phyloP scores from a whole-genome alignment of 2,888 invertebrate genomes.

The Mimumesa dahlbomi region DNA sequence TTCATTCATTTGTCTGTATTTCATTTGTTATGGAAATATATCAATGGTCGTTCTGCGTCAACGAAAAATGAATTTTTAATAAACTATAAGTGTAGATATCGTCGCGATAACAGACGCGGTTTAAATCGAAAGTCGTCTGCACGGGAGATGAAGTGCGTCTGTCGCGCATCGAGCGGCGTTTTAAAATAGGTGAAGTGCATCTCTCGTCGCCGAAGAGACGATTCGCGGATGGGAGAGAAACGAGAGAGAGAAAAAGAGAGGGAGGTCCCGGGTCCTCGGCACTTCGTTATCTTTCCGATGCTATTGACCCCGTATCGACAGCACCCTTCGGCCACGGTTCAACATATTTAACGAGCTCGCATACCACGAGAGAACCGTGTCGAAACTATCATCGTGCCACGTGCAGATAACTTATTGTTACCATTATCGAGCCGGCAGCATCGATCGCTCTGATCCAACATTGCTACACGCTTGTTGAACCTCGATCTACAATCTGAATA shows the following conservation, averaged over 20 bases:
- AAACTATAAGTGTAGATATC: too few species aligned
- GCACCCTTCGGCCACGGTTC: conserved; percentile 47
- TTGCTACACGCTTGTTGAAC: conserved; percentile 12
- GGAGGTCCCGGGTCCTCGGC: conserved; percentile 37
- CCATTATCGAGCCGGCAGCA: conserved; percentile 28
- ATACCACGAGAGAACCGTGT: conserved; percentile 56
- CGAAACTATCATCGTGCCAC: conserved; percentile 57
- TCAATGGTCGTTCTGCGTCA: too few species aligned
- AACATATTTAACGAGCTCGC: conserved; percentile 64
- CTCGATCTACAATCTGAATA: conserved; percentile 14
- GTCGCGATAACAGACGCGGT: too few species aligned
- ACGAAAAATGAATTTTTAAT: too few species aligned
- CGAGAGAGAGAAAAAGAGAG: conserved; percentile 21
- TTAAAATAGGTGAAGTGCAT: conserved; percentile 46
- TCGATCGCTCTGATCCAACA: conserved; percentile 32
- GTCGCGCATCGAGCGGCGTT: conserved; percentile 22
- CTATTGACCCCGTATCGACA: conserved; percentile 64
- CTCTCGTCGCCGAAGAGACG: conserved; percentile 21
- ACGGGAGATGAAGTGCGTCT: conserved; percentile 24
- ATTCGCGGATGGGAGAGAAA: conserved; percentile 21
- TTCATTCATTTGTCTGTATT: too few species aligned
- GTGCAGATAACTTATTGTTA: conserved; percentile 58
- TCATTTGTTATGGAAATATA: too few species aligned
- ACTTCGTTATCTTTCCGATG: conserved; percentile 56
- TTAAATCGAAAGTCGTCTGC: conserved; percentile 11